These are phyloP conservation scores for Mus spretus DNA, from an alignment of 2,797 vertebrate species.

Conservation along the genomic window DNA sequence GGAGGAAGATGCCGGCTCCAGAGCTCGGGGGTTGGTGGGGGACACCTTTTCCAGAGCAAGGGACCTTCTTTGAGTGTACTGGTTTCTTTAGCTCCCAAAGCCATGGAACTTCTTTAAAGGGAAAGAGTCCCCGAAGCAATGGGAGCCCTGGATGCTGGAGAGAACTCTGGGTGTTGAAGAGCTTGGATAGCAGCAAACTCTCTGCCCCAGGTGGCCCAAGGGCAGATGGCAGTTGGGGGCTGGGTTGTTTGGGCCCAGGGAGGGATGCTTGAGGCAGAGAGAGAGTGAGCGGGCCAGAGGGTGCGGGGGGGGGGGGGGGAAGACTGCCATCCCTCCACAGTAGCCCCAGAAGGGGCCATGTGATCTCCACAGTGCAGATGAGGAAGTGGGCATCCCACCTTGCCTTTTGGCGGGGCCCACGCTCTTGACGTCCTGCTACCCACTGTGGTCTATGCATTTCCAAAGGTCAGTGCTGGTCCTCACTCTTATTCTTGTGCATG, in stretches of 20 bases:
- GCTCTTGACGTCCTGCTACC: fast-evolving
- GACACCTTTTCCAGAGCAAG: no score
- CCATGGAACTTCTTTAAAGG: not conserved
- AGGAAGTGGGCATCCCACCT: not conserved
- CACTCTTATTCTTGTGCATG: not conserved
- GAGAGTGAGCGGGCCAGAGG: not conserved
- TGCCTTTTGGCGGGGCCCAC: not conserved
- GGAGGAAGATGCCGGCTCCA: not conserved
- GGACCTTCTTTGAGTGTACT: not conserved
- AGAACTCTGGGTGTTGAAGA: not conserved
- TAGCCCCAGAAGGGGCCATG: not conserved
- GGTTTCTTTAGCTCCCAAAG: not conserved
- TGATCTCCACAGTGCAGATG: not conserved
- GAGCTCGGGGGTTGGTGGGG: no score
- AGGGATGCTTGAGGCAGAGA: not conserved
- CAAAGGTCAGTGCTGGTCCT: not conserved
- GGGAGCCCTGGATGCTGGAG: not conserved
- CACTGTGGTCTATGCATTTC: not conserved
- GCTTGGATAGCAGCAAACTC: not conserved
- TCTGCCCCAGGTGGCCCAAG: not conserved
- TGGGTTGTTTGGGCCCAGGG: not conserved
- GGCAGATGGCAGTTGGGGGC: not conserved
- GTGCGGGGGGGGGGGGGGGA: not conserved
- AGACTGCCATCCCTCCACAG: not conserved
- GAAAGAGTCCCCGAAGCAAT: not conserved